Evolutionary conservation across 92 coral and sea anemone species (phyloP), one percentile per base, ranked within the genome.

Genomic region (Zoanthus gigantus): DNA sequence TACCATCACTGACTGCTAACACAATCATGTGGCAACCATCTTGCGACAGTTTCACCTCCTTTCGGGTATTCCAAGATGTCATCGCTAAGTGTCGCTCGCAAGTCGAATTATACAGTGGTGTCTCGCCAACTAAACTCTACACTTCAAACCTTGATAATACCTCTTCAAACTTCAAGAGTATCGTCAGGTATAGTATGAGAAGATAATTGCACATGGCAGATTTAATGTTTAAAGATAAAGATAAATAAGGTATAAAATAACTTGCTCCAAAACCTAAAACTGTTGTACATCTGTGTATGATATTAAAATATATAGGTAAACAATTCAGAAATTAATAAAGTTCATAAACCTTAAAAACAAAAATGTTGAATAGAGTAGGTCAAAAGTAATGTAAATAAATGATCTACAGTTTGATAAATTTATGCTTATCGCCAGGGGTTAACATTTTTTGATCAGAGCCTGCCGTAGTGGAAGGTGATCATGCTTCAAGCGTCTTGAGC

Each of bases 131-230:
- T 74, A 73, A 86, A 77, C 18, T 77, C 82, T 37, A 71, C 69
- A 54, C 34, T 67, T 32, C 78, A 76, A 84, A 88, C 77, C 77
- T 75, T 88, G 90, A 85, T 47, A 66, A 68, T 47, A 53, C 65
- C 8, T 89, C 92, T 11, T 67, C 71, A 57, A 79, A 85, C 30
- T 60, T 84, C 52, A 76, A 92, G 69, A 84, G 63, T 34, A 13
- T 74, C 48, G 78, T 82, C 74, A 91, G 93, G 93, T 91, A 91
- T 57, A 58, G 87, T 72, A 80, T 75, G 30, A 85, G 34, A 75
- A 11, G 18, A 76, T 63, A 66, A 65, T 0, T 46, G 9, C 16
- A 81, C 54, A 46, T 37, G 66, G 60, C 58, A 50, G 9, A 50
- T 50, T 50, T 50, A 50, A 0, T 50, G 2, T 50, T 50, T 50